Evolutionary conservation across 2,797 vertebrate species (phyloP).

Genomic region (Sarcophilus harrisii): DNA sequence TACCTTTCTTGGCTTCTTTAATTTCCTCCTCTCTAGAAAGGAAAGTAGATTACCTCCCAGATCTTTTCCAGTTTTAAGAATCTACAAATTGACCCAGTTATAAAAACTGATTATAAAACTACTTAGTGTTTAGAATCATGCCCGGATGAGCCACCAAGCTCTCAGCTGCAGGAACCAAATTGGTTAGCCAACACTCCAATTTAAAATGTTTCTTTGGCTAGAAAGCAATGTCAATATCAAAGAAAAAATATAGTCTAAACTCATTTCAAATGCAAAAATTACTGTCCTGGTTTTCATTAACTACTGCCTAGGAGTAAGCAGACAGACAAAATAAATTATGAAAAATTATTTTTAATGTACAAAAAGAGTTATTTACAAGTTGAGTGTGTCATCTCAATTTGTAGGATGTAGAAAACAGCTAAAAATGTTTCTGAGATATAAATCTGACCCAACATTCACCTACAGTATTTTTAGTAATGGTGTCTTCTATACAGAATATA

Average conservation of each 20-base stretch:
- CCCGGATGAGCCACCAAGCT: neutral
- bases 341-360: constrained; percentile 96
- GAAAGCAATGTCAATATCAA: constrained; percentile 40
- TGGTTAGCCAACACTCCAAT: constrained; percentile 23
- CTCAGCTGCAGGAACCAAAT: constrained; percentile 18
- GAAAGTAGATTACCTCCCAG: neutral
- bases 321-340: constrained; percentile 82
- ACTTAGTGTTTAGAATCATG: neutral
- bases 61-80: neutral
- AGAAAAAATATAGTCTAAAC: constrained; percentile 70
- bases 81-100: fast-evolving
- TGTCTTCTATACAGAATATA: constrained; percentile 85
- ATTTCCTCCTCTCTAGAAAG: neutral
- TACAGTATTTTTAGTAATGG: constrained; percentile 83
- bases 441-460: constrained; percentile 84
- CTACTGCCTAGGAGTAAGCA: constrained; percentile 67
- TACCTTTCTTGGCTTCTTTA: neutral
- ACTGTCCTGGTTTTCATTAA: constrained; percentile 71
- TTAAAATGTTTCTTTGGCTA: constrained; percentile 56
- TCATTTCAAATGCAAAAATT: constrained; percentile 59
- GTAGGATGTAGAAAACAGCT: constrained; percentile 89
- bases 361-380: constrained; percentile 94
- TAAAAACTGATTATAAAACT: neutral
- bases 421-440: constrained; percentile 87
- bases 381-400: constrained; percentile 86